Evolutionary conservation across 2,797 vertebrate genomes (phyloP), one percentile per base, ranked within the genome.

Genomic region (Myiotriccus ornatus): DNA sequence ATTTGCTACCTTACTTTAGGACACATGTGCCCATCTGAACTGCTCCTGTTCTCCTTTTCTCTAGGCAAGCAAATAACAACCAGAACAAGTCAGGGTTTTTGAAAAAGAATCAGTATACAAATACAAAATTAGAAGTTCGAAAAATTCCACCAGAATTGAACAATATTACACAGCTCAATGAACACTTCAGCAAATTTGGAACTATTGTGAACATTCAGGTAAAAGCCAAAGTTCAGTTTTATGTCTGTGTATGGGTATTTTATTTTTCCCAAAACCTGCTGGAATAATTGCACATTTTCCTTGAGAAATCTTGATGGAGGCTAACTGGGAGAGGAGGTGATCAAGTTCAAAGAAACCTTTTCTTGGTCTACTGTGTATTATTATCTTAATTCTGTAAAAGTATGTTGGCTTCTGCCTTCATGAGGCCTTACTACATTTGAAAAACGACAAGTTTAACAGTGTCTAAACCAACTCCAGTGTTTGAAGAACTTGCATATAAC

Each of bases 181-280:
- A 99, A 93, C 99, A 99, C 94, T 99, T 99, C 98, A 99, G 99
- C 98, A 99, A 99, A 97, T 99, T 99, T 97, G 99, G 99, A 95
- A 99, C 98, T 67, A 99, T 99, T 77, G 99, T 99, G 77, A 99
- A 99, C 87, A 99, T 99, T 91, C 99, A 99, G 99, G 99, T 99
- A 97, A 96, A 59, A 84, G 53, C 0, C 19, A 49, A 12, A 34
- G 13, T 62, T 74, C 7, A 1, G 7, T 44, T 77, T 46, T 81
- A 14, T 60, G 39, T 28, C 24, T 81, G 7, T 37, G 4, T 56
- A 8, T 12, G 60, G 14, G 4, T 67, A 12, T 56, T 70, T 49
- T 67, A 14, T 88, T 86, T 84, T 75, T n/a, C 39, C 22, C 57
- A 60, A 56, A 64, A 20, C 53, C 16, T 34, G 12, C 27, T 67